Base-by-base conservation (phyloP, 2,888 invertebrate genomes). In the Abrostola tripartita region DNA sequence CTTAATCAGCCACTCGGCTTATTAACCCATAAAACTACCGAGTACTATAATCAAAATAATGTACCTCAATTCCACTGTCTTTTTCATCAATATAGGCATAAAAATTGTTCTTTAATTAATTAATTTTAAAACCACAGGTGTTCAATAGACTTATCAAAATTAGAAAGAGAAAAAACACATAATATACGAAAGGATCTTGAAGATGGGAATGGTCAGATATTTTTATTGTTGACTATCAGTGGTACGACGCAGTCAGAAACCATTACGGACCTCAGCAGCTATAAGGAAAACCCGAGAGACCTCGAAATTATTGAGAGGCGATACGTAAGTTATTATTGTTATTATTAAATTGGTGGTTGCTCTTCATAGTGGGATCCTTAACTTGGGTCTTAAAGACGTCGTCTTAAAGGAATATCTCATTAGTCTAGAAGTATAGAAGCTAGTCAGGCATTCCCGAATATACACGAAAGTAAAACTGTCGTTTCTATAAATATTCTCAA, bases 221-320 rank as follows among this genome's bases (percentile, higher is more conserved):
- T 98, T 85, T 94, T 99, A 0, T 95, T 99, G 72, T 94, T 99
- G 8, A 99, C 99, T 0, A 98, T 99, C 67, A 99, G 98, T 82
- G 99, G 99, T 0, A 99, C 98, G 0, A 98, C 98, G 0, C 98
- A 98, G 10, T 97, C 97, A 0, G 99, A 99, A 89, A 98, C 98
- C 0, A 98, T 98, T 71, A 98, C 98, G 6, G 99, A 99, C 90
- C 94, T 99, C 52, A 97, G 97, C 38, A 97, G 97, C 12, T 97
- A 98, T 87, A 97, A 97, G 79, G 98, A 98, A 68, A 97, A 97
- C 85, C 96, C 97, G 0, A 95, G 96, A 14, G 98, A 98, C 81
- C 90, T 95, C 0, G 95, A 96, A 85, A 91, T 88, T 11, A 88
- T 97, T 36, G 91, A 95, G 59, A 95, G 95, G 68, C 93, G 96